Base-by-base conservation (phyloP, 2,113 vertebrate species). In the Pomatorhinus ruficollis region DNA sequence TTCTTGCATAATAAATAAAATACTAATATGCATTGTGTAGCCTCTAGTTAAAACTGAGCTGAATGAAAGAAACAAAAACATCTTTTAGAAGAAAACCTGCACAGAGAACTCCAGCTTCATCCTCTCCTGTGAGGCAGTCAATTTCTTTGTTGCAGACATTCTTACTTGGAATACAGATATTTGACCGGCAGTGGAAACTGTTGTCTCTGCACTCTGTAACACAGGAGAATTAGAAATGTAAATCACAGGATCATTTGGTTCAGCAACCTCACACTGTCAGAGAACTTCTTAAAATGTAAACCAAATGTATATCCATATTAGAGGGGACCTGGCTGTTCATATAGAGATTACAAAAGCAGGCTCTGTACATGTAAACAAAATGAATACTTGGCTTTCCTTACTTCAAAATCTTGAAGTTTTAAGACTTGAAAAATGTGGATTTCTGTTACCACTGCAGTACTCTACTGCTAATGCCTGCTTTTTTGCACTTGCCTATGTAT, bases 111-210 rank as follows among this genome's bases (percentile, higher is more conserved):
- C 97, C 22, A 37, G 33, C 33, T 91, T 99, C 99, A 28, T 99
- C 99, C 15, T 98, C 98, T 54, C 98, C 99, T 5, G 98, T 98
- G 81, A 99, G 97, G 93, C 99, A 99, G 97, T 99, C 99, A 5
- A 96, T 20, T 66, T 99, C 98, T 28, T 97, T 95, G 19, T 99
- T 98, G 22, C 64, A 64, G 5, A 97, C 11, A 1, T 97, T 90
- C 2, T 97, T 56, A 1, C 6, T n/a, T 22, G 98, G 97, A 80
- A 99, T 96, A 83, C 99, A 99, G 74, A 99, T 97, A 5, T 98
- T 98, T 0, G 99, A 98, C 7, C 89, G 97, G 49, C 99, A 99
- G 82, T 76, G 95, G 89, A 99, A 98, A 22, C 96, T 95, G 2
- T 72, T 52, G 10, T 5, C 17, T 66, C 42, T 97, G 93, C 99